Evolutionary conservation across 92 coral and sea anemone species (phyloP), one percentile per base, ranked within the genome.

Genomic region (Paramuricea clavata): DNA sequence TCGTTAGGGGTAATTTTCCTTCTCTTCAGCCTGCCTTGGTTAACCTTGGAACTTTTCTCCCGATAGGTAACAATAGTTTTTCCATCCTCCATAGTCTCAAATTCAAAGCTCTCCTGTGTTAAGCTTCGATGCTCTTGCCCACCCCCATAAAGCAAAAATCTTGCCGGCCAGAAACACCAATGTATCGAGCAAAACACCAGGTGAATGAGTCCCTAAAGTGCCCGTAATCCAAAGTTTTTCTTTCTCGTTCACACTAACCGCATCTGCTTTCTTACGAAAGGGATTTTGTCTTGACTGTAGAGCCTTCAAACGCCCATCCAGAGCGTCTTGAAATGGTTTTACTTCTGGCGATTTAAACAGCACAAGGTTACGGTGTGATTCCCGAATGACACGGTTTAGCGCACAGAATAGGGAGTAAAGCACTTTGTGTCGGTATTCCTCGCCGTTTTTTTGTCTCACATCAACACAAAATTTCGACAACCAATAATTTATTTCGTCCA

Each of bases 71-170:
- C 70, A n/a, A 62, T 25, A n/a, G 70, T 4, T 30, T 62, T 62
- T 13, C 70, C 70, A 62, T 62, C 32, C 15, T 62, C 70, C 7
- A 30, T 4, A 1, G 2, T 30, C 7, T 6, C 70, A 30, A 62
- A 62, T 13, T 62, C 70, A 62, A 62, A 62, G 15, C 70, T 62
- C 32, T 62, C 70, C 12, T 16, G 35, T 2, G 32, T 2, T 2
- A 62, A 30, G 35, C 35, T 62, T 4, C 73, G 69, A 34, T 78
- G 74, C 36, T 78, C 84, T 31, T 56, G 62, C 35, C 84, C 69
- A n/a, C 23, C 84, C 65, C 23, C 83, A 31, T 5, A 78, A 64
- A 17, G 68, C 60, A 30, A 49, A 78, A 27, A 30, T 36, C 84
- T 78, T 78, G 34, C 84, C 71, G 8, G 42, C 42, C 4, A 36